Conservation (phyloP, 2,888 invertebrate species). For the Steinernema scapterisci region DNA sequence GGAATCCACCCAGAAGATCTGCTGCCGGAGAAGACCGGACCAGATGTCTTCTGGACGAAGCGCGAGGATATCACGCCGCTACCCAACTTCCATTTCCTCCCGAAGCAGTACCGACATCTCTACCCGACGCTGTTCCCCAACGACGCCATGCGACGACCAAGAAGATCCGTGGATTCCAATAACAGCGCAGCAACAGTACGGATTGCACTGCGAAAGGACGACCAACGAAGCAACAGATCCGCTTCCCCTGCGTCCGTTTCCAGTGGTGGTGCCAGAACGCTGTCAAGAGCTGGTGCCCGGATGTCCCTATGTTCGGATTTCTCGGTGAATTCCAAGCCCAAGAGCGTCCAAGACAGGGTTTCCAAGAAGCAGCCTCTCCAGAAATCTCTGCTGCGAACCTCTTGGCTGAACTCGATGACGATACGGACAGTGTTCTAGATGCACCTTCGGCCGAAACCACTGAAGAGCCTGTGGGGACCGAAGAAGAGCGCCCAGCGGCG, state of each 20-base stretch:
- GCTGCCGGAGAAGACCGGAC: too few relatives aligned
- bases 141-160: too few relatives aligned
- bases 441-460: too few relatives aligned
- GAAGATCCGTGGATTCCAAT: too few relatives aligned
- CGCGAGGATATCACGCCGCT: slow-evolving; percentile 48
- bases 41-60: slow-evolving; percentile 55
- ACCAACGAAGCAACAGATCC: background rate
- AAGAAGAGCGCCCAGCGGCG: background rate
- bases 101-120: slow-evolving; percentile 43
- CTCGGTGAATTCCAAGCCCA: background rate
- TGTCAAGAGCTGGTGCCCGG: background rate
- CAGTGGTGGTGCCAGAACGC: background rate
- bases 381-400: too few relatives aligned
- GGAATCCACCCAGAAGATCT: too few relatives aligned
- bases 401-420: too few relatives aligned
- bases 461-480: too few relatives aligned
- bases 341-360: background rate
- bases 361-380: too few relatives aligned
- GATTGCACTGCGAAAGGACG: background rate
- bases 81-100: slow-evolving; percentile 52
- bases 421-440: too few relatives aligned
- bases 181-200: too few relatives aligned
- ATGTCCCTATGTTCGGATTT: background rate
- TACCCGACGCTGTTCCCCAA: slow-evolving; percentile 42
- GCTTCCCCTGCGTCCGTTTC: background rate